Evolutionary conservation across 2,113 vertebrate species (phyloP), one percentile per base, ranked within the genome.

Genomic region (Laterallus jamaicensis): DNA sequence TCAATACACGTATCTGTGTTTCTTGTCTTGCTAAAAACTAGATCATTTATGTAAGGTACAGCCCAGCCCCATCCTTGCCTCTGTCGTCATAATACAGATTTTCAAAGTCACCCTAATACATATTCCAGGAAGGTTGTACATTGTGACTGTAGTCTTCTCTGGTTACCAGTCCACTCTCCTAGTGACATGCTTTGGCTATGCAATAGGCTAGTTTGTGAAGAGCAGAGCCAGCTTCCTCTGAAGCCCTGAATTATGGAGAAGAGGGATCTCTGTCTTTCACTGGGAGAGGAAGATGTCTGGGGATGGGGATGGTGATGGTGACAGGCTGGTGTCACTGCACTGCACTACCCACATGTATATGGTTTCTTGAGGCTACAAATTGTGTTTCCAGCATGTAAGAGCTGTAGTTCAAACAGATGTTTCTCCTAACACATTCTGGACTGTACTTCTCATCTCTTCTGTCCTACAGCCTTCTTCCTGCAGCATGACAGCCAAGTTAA

Each of bases 401-500:
- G 22, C 35, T 54, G 1, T 4, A 67, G 8, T 64, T 62, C 66
- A 73, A 35, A 10, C 3, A 3, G 28, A 21, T 3, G 3, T 37
- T 55, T 47, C 21, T 86, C 15, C 39, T 18, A 4, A 20, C 6
- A 10, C 0, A 0, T 12, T 67, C 32, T 17, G 10, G n/a, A 8
- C 29, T 31, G 20, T 35, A 6, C 35, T 73, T 73, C n/a, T 55
- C 73, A 9, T 13, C 19, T 58, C 13, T 49, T 50, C 55, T 37
- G 14, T 79, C 54, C 84, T 52, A 15, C 26, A 6, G 15, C 5
- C 47, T 75, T 67, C 42, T 3, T 1, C 22, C 25, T 83, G 19
- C 59, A 54, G 20, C 17, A 21, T 3, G 17, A 49, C 14, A 90
- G 12, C 18, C n/a, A 68, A 63, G 21, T 59, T 58, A 70, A 44